Evolutionary conservation across 1,140 invertebrate species (phyloP).

Genomic region (Radopholus similis): DNA sequence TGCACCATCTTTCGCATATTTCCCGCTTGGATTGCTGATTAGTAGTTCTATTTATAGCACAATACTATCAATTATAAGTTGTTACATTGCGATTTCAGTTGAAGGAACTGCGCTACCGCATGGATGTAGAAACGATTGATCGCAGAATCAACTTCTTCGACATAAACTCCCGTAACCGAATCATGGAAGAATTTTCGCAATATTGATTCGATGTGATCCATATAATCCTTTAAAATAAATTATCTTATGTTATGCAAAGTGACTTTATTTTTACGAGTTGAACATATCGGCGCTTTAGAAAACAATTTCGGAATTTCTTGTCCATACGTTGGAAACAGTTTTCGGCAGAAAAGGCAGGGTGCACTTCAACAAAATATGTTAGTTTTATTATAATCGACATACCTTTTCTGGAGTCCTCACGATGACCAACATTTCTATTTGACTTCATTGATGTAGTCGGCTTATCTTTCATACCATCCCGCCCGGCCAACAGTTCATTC

Average conservation of each 20-base stretch:
- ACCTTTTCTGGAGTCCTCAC: neutral
- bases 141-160: constrained; percentile 29
- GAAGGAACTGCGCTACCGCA: constrained; percentile 45
- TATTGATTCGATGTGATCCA: constrained; percentile 38
- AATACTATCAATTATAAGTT: neutral
- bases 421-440: neutral
- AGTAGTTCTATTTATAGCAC: neutral
- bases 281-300: constrained; percentile 26
- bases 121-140: constrained; percentile 43
- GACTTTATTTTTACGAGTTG: constrained; percentile 8
- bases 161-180: constrained; percentile 34
- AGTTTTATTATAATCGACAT: neutral
- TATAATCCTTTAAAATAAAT: constrained; percentile 38
- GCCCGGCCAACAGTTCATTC: neutral
- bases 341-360: constrained; percentile 10
- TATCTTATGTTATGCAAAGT: neutral
- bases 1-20: constrained; percentile 11
- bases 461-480: neutral
- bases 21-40: neutral
- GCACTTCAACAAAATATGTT: neutral
- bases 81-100: constrained; percentile 32
- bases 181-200: constrained; percentile 47
- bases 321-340: neutral
- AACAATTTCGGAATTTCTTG: constrained; percentile 14
- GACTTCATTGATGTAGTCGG: neutral